Conservation (phyloP, 1,140 invertebrate species). For the Nasonia vitripennis region DNA sequence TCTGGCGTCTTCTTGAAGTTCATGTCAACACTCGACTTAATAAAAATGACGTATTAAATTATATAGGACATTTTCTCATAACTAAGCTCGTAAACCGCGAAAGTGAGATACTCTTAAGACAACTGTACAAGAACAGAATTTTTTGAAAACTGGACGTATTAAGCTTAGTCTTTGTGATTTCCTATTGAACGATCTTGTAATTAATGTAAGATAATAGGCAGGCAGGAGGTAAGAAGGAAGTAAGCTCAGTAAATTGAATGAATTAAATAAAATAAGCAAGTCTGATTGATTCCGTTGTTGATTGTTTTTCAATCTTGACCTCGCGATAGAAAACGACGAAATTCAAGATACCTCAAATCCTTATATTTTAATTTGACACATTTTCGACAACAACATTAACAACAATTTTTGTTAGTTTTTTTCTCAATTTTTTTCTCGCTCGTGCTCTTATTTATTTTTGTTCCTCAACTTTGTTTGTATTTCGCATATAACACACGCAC, state of each 20-base stretch:
- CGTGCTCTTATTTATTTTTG: slow-evolving; percentile 24
- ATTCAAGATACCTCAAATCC: slow-evolving; percentile 66
- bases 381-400: slow-evolving; percentile 71
- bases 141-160: slow-evolving; percentile 12
- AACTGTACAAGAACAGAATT: slow-evolving; percentile 31
- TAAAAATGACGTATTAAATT: slow-evolving; percentile 35
- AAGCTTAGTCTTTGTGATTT: slow-evolving; percentile 39
- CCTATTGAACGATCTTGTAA: slow-evolving; percentile 61
- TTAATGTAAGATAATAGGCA: slow-evolving; percentile 67
- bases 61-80: slow-evolving; percentile 42
- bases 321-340: slow-evolving; percentile 8
- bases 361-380: slow-evolving; percentile 73
- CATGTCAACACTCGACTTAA: slow-evolving; percentile 24
- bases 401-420: slow-evolving; percentile 66
- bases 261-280: slow-evolving; percentile 54
- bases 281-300: not conserved
- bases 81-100: slow-evolving; percentile 41
- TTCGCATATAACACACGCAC: slow-evolving; percentile 37
- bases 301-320: not conserved
- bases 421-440: slow-evolving; percentile 50
- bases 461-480: slow-evolving; percentile 43
- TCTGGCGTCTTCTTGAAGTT: slow-evolving; percentile 4
- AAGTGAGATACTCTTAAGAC: slow-evolving; percentile 44
- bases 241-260: slow-evolving; percentile 43
- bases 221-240: slow-evolving; percentile 36